A percentile compares a stretch with the other conserved stretches of the same genome.
Conservation (phyloP, 2,888 invertebrate species). For the Halocaridina rubra region DNA sequence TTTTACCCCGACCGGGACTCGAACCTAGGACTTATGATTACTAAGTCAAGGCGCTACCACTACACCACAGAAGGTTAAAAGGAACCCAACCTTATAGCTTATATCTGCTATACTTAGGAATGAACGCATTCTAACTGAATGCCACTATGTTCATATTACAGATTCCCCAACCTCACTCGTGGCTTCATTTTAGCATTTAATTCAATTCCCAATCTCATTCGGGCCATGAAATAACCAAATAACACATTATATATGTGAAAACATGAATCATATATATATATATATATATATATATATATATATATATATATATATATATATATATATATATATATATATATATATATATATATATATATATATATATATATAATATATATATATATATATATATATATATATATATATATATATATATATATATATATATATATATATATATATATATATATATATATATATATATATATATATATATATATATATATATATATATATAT, state of each 20-base stretch:
- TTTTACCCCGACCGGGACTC: no score
- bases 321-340: background rate
- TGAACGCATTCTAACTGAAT: no score
- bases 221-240: background rate
- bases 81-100: no score
- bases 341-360: background rate
- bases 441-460: background rate
- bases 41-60: no score
- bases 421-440: background rate
- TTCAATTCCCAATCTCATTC: background rate
- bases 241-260: background rate
- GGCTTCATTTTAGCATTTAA: background rate
- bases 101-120: no score
- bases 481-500: slow-evolving; percentile 1
- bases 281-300: background rate
- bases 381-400: slow-evolving; percentile 10
- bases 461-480: background rate
- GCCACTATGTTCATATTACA: background rate
- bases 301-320: background rate
- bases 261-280: background rate
- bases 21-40: no score
- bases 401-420: slow-evolving; percentile 1
- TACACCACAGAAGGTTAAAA: no score
- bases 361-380: background rate
- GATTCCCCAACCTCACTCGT: background rate